Conservation (phyloP, 2,113 vertebrate genomes). For the Hippopotamus amphibius region DNA sequence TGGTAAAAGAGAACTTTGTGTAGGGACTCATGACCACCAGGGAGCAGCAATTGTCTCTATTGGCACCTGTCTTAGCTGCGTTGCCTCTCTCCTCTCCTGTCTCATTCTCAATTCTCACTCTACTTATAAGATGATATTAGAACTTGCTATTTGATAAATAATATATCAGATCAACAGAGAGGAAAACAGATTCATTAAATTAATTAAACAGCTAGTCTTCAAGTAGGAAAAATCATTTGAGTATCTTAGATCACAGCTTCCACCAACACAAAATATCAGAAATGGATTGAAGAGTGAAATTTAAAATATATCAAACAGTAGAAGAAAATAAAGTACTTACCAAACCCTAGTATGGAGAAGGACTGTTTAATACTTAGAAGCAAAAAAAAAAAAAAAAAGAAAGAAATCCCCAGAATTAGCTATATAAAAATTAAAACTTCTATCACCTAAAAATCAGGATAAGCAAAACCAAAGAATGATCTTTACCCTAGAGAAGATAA, state of each 20-base stretch:
- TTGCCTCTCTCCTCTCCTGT: not conserved
- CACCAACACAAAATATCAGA: not conserved
- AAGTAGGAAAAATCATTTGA: not conserved
- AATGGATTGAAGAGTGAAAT: not conserved
- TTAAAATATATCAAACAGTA: slow-evolving; percentile 3
- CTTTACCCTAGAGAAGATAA: not conserved
- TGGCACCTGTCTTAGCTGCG: fast-evolving
- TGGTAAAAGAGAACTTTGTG: not conserved
- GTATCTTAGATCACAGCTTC: not conserved
- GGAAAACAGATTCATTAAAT: not conserved
- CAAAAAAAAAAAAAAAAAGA: slow-evolving; percentile 1
- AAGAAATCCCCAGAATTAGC: not conserved
- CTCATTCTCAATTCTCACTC: not conserved
- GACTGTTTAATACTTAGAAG: not conserved
- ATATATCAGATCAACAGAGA: not conserved
- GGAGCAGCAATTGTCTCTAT: no score
- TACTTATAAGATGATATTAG: not conserved
- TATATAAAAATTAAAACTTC: not conserved
- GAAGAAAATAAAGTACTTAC: not conserved
- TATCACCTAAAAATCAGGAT: not conserved
- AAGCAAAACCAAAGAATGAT: not conserved
- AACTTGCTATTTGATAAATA: not conserved
- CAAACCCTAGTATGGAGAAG: not conserved
- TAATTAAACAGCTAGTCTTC: not conserved
- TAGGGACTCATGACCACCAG: fast-evolving